Percentiles rank a stretch among this genome's conserved stretches.
Conservation (phyloP, 2,797 vertebrate genomes). For the Crypturellus tataupa region DNA sequence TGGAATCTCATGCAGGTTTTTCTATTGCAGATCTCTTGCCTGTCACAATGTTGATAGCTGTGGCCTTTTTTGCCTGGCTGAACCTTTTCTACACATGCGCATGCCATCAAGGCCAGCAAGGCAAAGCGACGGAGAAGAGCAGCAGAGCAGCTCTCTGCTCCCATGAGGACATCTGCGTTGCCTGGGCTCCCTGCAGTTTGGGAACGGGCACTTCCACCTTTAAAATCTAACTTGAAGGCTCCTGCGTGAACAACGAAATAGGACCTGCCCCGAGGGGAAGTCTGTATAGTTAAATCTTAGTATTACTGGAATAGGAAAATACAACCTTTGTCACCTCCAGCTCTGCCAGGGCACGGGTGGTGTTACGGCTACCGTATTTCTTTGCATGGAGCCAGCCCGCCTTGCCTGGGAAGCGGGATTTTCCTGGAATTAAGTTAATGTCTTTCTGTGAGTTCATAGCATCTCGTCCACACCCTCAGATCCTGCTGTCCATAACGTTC, state of each 20-base stretch:
- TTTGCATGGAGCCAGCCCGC: not conserved
- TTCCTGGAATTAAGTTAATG: not conserved
- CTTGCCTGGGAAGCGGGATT: not conserved
- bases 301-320: slow-evolving; percentile 33
- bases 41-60: not conserved
- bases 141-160: not conserved
- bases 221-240: not conserved
- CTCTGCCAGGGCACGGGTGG: not conserved
- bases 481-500: not conserved
- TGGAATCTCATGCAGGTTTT: not conserved
- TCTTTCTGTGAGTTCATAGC: not conserved
- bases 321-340: not conserved
- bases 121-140: not conserved
- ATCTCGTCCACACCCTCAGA: not conserved
- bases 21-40: not conserved
- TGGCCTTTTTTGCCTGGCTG: not conserved
- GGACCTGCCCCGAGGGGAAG: not conserved
- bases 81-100: not conserved
- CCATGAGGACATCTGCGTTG: not conserved
- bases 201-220: not conserved
- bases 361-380: not conserved
- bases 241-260: not conserved
- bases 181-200: not conserved
- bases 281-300: slow-evolving; percentile 16
- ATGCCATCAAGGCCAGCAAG: not conserved